phyloP scores from a whole-genome alignment of 92 coral and sea anemone genomes.

The Heliopora coerulea region DNA sequence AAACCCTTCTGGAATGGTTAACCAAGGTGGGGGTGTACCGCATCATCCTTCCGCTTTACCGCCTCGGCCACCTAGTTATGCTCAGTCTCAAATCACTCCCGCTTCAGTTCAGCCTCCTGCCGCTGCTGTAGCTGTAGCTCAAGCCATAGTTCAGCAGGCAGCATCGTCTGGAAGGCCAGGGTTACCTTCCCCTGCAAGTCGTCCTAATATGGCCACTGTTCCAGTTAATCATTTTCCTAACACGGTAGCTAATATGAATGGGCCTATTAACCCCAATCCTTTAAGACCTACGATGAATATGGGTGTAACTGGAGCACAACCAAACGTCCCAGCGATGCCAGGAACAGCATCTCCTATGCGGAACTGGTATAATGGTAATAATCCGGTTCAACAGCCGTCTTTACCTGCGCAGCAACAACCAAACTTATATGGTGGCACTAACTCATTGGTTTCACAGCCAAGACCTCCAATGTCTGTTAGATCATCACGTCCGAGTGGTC shows the following conservation, averaged over 20 bases:
- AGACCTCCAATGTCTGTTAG: slow-evolving; percentile 27
- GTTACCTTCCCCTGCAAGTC: slow-evolving; percentile 50
- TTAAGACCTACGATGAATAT: neutral
- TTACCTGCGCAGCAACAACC: slow-evolving; percentile 29
- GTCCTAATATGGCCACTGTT: slow-evolving; percentile 23
- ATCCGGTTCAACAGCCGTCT: slow-evolving; percentile 16
- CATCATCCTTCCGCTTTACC: slow-evolving; percentile 65
- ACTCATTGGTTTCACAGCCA: slow-evolving; percentile 26
- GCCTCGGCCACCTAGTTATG: slow-evolving; percentile 63
- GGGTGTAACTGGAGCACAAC: slow-evolving; percentile 54
- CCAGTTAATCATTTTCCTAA: slow-evolving; percentile 19
- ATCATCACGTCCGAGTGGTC: slow-evolving; percentile 23
- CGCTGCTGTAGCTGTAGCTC: slow-evolving; percentile 94
- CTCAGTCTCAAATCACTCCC: slow-evolving; percentile 77
- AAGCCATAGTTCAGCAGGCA: slow-evolving; percentile 84
- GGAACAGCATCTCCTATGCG: slow-evolving; percentile 18
- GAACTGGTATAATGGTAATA: slow-evolving; percentile 30
- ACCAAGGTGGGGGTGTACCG: slow-evolving; percentile 52
- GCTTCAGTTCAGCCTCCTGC: slow-evolving; percentile 80
- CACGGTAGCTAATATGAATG: neutral
- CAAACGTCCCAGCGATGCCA: slow-evolving; percentile 34
- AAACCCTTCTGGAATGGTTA: slow-evolving; percentile 53
- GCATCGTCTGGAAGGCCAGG: slow-evolving; percentile 59
- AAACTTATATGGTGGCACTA: slow-evolving; percentile 3
- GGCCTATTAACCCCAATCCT: slow-evolving; percentile 2